Evolutionary conservation across 1,140 invertebrate species (phyloP).

Genomic region (Mamestra configurata): DNA sequence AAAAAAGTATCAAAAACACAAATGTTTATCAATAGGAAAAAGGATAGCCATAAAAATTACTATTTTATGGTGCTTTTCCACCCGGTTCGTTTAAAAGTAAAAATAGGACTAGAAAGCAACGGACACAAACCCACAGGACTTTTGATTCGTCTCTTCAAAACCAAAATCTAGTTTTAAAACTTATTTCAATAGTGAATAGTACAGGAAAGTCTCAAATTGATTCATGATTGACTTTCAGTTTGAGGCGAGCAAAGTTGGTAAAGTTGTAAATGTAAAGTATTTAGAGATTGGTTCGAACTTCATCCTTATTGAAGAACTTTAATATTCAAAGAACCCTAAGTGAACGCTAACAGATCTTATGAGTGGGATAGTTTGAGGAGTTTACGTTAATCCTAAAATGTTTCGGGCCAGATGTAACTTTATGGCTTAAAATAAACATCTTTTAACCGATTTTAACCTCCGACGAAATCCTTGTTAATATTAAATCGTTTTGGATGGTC

Average conservation of each 20-base stretch:
- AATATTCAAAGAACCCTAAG: slow-evolving; percentile 35
- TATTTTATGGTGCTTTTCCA: too few species aligned
- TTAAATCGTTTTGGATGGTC: too few species aligned
- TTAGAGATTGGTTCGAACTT: slow-evolving; percentile 26
- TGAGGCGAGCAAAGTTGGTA: slow-evolving; percentile 12
- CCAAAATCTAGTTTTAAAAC: not conserved
- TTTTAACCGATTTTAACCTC: too few species aligned
- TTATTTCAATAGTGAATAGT: not conserved
- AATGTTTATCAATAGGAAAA: too few species aligned
- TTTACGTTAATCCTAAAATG: not conserved
- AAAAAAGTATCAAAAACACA: too few species aligned
- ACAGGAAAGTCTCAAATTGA: slow-evolving; percentile 24
- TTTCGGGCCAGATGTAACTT: not conserved
- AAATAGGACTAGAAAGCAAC: not conserved
- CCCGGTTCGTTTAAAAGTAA: not conserved
- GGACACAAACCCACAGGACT: not conserved
- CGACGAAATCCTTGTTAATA: too few species aligned
- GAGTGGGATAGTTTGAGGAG: slow-evolving; percentile 1
- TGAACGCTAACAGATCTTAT: slow-evolving; percentile 9
- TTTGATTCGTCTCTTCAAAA: not conserved
- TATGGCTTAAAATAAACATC: not conserved
- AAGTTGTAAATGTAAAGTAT: slow-evolving; percentile 43
- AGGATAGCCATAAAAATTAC: too few species aligned
- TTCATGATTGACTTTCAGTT: slow-evolving; percentile 28
- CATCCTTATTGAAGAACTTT: slow-evolving; percentile 1